Base-by-base conservation (phyloP, 2,888 invertebrate species). In the Zootermopsis nevadensis region DNA sequence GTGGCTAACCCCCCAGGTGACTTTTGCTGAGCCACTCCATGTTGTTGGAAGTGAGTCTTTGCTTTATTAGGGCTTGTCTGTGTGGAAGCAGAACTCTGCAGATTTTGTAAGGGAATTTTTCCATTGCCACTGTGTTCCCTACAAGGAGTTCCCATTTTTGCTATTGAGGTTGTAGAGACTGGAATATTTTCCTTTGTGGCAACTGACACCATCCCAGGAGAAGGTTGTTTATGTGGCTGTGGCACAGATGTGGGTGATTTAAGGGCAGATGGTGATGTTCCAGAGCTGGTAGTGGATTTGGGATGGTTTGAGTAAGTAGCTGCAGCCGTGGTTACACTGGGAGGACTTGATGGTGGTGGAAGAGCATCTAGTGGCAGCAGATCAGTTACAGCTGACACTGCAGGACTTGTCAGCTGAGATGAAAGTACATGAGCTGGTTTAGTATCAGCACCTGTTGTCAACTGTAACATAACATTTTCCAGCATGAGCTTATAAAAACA, bases 1-100 rank as follows among this genome's bases (percentile, higher is more conserved):
- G 72, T 38, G 31, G 79, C 38, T 30, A 77, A 8, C 7, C 48
- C 55, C 33, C 31, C 60, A 15, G 53, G 30, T 4, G 79, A 35
- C 33, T 79, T 79, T 38, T 66, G 79, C 79, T 79, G 79, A 27
- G 38, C 35, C 24, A 74, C 74, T 74, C 35, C 38, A 74, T 74
- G 74, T 48, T 80, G 80, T 30, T 81, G 81, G 27, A 42, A 33
- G 15, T 77, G 82, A 35, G 76, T 60, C 72, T 83, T 84, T 4
- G 74, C 84, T 69, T 81, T 83, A 55, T 80, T 84, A 8, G 84
- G 84, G 66, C 85, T 84, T 24, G 85, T 84, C 81, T 85, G 85
- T 53, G 85, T 85, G 10, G 85, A 83, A 55, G 84, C 82, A 27
- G 85, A 85, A 60, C 82, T 85, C 72, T 85, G 85, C 77, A 76